Percentiles rank a stretch among this genome's conserved stretches.
phyloP scores from a whole-genome alignment of 2,113 vertebrate genomes.

The Erythrocercus mccallii region DNA sequence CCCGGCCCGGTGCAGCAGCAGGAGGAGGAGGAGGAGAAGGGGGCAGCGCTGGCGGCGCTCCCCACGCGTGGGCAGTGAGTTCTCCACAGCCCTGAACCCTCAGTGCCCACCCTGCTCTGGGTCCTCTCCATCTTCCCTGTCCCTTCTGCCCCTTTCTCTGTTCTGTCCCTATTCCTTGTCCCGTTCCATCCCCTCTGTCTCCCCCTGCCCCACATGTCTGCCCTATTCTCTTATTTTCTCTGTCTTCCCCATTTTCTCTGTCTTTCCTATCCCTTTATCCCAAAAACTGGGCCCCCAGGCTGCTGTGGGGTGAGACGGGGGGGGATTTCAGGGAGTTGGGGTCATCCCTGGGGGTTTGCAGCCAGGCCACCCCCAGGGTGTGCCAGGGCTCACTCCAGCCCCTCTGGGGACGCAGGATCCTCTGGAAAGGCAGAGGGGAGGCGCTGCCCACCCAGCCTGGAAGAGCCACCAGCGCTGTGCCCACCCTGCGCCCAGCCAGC shows the following conservation, averaged over 20 bases:
- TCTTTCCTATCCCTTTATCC: background rate
- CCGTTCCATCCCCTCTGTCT: no score
- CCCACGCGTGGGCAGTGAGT: background rate
- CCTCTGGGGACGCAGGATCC: background rate
- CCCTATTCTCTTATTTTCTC: background rate
- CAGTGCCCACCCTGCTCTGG: no score
- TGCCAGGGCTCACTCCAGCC: background rate
- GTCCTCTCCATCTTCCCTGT: no score
- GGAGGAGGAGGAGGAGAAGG: background rate
- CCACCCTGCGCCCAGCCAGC: rapidly evolving
- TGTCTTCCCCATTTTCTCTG: no score
- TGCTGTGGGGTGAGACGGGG: background rate
- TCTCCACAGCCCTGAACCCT: no score
- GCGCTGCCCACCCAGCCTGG: background rate
- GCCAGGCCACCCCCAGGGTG: rapidly evolving
- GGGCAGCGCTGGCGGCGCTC: background rate
- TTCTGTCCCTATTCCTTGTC: no score
- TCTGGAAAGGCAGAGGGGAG: background rate
- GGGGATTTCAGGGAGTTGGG: rapidly evolving
- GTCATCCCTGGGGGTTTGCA: background rate
- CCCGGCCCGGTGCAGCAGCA: background rate
- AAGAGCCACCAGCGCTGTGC: rapidly evolving
- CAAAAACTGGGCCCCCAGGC: background rate
- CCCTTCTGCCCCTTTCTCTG: rapidly evolving
- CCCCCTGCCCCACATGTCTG: rapidly evolving